Evolutionary conservation across 1,140 invertebrate species (phyloP).

Genomic region (Sipha flava): DNA sequence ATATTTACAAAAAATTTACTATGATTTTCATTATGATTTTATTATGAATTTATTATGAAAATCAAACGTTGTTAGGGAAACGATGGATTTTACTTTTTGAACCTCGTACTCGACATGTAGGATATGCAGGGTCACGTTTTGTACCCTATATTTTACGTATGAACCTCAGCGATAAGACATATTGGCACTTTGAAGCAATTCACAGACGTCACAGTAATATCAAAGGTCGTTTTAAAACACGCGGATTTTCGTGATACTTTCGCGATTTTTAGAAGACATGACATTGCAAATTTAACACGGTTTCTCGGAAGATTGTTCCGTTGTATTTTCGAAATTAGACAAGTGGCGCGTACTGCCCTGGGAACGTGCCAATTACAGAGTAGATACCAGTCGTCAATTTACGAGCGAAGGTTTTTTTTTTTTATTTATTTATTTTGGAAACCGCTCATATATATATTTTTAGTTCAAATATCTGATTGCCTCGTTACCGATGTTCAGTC

Average conservation of each 20-base stretch:
- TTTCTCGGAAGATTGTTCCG: neutral
- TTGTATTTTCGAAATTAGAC: neutral
- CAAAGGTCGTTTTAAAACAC: neutral
- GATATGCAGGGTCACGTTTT: too few relatives aligned
- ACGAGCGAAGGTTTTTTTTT: neutral
- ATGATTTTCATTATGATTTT: too few relatives aligned
- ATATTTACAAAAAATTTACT: too few relatives aligned
- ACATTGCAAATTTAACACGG: neutral
- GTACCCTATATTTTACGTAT: too few relatives aligned
- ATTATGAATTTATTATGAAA: too few relatives aligned
- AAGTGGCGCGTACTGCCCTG: neutral
- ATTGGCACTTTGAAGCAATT: too few relatives aligned
- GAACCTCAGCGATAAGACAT: too few relatives aligned
- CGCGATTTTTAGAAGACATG: neutral
- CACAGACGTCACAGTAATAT: neutral
- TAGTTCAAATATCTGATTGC: neutral
- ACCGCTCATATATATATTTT: neutral
- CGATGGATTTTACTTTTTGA: too few relatives aligned
- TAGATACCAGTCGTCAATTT: neutral
- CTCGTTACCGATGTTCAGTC: neutral
- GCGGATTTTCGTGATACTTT: neutral
- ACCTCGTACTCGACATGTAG: too few relatives aligned
- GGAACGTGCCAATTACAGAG: neutral
- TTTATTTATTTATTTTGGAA: constrained; percentile 11
- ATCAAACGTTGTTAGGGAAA: too few relatives aligned